These are phyloP conservation scores for Drosophila oshimai DNA, from an alignment of 1,140 invertebrate species.

Conservation along the genomic window DNA sequence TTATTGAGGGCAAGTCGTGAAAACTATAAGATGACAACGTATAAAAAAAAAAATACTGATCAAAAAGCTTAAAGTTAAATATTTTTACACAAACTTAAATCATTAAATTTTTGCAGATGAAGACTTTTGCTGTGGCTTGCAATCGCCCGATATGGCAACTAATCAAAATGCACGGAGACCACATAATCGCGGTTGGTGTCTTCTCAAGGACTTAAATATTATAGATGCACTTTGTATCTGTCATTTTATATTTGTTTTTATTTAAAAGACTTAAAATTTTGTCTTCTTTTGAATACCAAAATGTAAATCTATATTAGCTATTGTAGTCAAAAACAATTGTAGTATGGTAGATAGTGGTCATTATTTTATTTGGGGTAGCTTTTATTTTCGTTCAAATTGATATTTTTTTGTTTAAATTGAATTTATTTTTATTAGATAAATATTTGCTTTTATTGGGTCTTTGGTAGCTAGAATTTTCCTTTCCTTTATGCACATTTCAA, in stretches of 20 bases:
- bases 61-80: not conserved
- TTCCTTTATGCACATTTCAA: not conserved
- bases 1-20: not conserved
- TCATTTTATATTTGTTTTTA: not conserved
- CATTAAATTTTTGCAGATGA: conserved; percentile 89
- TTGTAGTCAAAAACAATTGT: no score
- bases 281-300: not conserved
- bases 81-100: not conserved
- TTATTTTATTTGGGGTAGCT: not conserved
- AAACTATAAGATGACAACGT: not conserved
- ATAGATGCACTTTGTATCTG: not conserved
- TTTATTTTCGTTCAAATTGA: no score
- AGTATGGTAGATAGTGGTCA: no score
- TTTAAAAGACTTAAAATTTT: not conserved
- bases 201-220: not conserved
- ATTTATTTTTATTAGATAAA: not conserved
- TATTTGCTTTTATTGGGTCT: not conserved
- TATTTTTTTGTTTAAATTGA: no score
- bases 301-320: no score
- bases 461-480: not conserved
- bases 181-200: conserved; percentile 82
- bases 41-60: not conserved
- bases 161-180: conserved; percentile 81
- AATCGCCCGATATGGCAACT: conserved; percentile 87
- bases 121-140: conserved; percentile 92